A percentile compares a stretch with the other conserved stretches of the same genome.
Evolutionary conservation across 2,888 invertebrate species (phyloP).

Genomic region (Clitarchus hookeri): DNA sequence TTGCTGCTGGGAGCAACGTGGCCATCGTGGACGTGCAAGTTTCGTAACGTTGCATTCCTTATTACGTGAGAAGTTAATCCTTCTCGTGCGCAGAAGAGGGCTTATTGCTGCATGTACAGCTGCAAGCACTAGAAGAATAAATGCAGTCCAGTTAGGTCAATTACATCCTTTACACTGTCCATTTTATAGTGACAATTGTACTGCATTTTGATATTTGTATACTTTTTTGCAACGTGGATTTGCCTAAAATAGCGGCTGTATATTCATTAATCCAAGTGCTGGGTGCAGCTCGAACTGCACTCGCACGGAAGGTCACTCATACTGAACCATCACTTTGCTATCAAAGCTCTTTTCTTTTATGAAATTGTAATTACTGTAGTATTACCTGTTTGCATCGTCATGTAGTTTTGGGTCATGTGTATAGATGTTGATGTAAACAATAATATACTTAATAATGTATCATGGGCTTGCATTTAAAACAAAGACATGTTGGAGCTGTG

Average conservation of each 20-base stretch:
- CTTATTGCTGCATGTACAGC: too few species aligned
- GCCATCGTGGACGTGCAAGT: not conserved
- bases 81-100: too few species aligned
- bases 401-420: not conserved
- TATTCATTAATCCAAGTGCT: too few species aligned
- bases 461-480: not conserved
- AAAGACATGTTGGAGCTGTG: not conserved
- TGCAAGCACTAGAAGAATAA: not conserved
- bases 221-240: not conserved
- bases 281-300: not conserved
- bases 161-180: not conserved
- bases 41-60: not conserved
- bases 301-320: not conserved
- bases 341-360: not conserved
- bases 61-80: not conserved
- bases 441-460: not conserved
- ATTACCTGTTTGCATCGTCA: not conserved
- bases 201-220: conserved; percentile 19
- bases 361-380: not conserved
- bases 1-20: not conserved
- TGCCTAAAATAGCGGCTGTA: not conserved
- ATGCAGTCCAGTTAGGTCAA: not conserved
- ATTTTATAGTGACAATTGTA: conserved; percentile 9
- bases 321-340: not conserved
- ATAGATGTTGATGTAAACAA: not conserved